Percentiles rank a stretch among this genome's conserved stretches.
Conservation (phyloP, 1,140 invertebrate genomes). For the Zaprionus tsacasi region DNA sequence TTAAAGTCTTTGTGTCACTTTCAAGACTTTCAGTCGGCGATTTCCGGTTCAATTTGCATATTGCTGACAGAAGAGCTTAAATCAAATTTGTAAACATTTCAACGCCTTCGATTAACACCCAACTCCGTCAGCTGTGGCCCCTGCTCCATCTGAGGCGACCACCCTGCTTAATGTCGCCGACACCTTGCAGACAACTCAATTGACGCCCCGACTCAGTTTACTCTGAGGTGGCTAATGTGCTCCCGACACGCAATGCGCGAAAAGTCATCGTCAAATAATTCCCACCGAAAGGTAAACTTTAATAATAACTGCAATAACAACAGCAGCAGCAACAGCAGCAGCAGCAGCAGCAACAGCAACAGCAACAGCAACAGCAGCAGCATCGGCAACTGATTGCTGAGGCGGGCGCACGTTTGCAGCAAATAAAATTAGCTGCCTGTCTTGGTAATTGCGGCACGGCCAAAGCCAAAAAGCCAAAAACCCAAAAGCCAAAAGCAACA, state of each 20-base stretch:
- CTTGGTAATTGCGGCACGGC: slow-evolving; percentile 72
- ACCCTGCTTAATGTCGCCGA: slow-evolving; percentile 57
- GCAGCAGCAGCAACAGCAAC: slow-evolving; percentile 3
- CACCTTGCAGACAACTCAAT: slow-evolving; percentile 65
- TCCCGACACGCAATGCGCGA: slow-evolving; percentile 62
- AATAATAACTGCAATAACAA: slow-evolving; percentile 27
- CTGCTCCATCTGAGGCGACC: slow-evolving; percentile 38
- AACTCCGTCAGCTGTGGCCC: not conserved
- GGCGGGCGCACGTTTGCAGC: slow-evolving; percentile 72
- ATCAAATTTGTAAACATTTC: slow-evolving; percentile 30
- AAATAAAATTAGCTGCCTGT: slow-evolving; percentile 80
- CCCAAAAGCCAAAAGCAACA: slow-evolving; percentile 43
- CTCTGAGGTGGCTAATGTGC: slow-evolving; percentile 51
- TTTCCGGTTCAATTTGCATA: slow-evolving; percentile 74
- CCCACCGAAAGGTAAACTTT: slow-evolving; percentile 54
- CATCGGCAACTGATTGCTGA: slow-evolving; percentile 38
- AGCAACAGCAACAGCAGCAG: slow-evolving; percentile 25
- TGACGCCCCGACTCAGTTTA: slow-evolving; percentile 33
- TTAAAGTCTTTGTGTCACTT: slow-evolving; percentile 51
- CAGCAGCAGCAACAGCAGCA: slow-evolving; percentile 25
- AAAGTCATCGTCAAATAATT: slow-evolving; percentile 62
- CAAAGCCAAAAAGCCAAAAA: slow-evolving; percentile 33
- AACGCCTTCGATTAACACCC: slow-evolving; percentile 42
- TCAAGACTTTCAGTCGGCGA: slow-evolving; percentile 45
- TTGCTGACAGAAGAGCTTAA: slow-evolving; percentile 14